phyloP scores from a whole-genome alignment of 2,797 vertebrate species.

The Ctenochaetus hawaiiensis region DNA sequence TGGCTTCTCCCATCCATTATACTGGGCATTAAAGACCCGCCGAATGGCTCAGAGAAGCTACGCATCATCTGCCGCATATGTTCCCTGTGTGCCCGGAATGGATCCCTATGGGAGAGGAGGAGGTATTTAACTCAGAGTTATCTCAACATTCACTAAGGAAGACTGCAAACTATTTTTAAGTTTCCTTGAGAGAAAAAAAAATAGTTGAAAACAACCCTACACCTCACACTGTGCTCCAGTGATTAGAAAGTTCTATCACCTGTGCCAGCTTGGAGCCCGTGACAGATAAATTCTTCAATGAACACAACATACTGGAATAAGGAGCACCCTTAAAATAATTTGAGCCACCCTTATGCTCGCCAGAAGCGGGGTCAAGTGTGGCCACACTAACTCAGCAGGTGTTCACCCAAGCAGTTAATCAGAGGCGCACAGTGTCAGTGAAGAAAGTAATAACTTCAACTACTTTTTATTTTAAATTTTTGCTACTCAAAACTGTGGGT shows the following conservation, averaged over 20 bases:
- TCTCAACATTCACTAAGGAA: not conserved
- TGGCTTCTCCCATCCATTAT: slow-evolving; percentile 80
- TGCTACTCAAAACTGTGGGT: not conserved
- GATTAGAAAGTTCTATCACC: not conserved
- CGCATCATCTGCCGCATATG: slow-evolving; percentile 90
- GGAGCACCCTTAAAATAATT: slow-evolving; percentile 41
- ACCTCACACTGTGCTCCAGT: not conserved
- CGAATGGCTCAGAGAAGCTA: slow-evolving; percentile 90
- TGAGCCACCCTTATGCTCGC: slow-evolving; percentile 20
- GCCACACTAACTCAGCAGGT: slow-evolving; percentile 34
- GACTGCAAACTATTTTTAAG: not conserved
- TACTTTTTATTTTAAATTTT: not conserved
- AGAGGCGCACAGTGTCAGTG: slow-evolving; percentile 9
- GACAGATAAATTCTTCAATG: slow-evolving; percentile 22
- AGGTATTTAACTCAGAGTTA: slow-evolving; percentile 15
- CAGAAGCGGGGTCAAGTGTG: slow-evolving; percentile 44
- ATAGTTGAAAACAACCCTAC: not conserved
- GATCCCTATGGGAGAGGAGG: slow-evolving; percentile 85
- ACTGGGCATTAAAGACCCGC: slow-evolving; percentile 81
- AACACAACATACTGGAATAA: slow-evolving; percentile 37
- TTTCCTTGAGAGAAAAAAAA: not conserved
- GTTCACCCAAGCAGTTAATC: slow-evolving; percentile 14
- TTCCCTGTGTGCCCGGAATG: slow-evolving; percentile 89
- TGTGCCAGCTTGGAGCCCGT: not conserved
- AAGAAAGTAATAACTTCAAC: not conserved